Conservation (phyloP, 2,797 vertebrate species). For the Coccyzus lansbergi region DNA sequence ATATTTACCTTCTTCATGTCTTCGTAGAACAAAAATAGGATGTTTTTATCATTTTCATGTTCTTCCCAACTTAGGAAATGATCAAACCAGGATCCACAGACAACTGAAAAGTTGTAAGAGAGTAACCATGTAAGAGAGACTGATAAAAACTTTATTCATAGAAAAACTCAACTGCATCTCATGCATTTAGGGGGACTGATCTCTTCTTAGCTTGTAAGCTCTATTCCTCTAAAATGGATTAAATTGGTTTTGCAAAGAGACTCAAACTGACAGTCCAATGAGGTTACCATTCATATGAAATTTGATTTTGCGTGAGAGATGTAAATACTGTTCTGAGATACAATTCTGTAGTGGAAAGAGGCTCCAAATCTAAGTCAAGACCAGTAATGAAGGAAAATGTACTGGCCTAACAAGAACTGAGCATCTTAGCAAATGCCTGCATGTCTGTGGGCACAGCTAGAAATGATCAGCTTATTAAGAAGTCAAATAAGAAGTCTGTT, state of each 20-base stretch:
- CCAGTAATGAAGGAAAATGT: background rate
- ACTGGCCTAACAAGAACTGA: background rate
- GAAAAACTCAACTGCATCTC: background rate
- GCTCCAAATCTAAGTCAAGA: too few relatives aligned
- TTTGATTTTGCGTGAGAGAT: background rate
- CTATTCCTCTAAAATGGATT: background rate
- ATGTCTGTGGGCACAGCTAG: background rate
- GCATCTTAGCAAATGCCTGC: background rate
- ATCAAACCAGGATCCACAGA: conserved; percentile 82
- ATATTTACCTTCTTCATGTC: conserved; percentile 79
- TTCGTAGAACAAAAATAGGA: conserved; percentile 78
- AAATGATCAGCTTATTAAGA: background rate
- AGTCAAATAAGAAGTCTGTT: background rate
- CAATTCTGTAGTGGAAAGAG: background rate
- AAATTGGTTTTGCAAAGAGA: background rate
- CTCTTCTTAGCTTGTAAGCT: background rate
- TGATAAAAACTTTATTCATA: background rate
- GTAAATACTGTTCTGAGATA: background rate
- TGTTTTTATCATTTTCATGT: conserved; percentile 67
- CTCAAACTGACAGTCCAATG: background rate
- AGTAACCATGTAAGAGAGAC: background rate
- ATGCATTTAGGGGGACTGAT: background rate
- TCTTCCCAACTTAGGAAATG: conserved; percentile 79
- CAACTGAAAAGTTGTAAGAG: conserved; percentile 75
- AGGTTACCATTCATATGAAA: background rate